A percentile compares a stretch with the other conserved stretches of the same genome.
Conservation (phyloP, 2,888 invertebrate genomes). For the Caenorhabditis uteleia region DNA sequence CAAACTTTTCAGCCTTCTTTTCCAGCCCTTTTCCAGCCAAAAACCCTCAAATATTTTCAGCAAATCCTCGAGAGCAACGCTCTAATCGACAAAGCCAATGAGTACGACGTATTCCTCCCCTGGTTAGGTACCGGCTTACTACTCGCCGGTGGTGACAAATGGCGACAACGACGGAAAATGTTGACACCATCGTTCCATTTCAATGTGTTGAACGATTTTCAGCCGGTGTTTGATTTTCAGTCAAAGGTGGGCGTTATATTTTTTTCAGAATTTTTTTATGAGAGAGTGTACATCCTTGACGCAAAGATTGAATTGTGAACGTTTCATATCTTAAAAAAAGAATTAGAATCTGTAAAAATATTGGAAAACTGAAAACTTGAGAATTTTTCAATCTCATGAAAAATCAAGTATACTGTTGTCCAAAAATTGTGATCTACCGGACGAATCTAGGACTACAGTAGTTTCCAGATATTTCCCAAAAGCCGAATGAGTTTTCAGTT, state of each 20-base stretch:
- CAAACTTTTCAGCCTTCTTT: too few species aligned
- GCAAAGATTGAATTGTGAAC: too few species aligned
- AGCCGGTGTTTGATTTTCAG: conserved; percentile 53
- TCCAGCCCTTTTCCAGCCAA: neutral
- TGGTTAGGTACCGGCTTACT: conserved; percentile 73
- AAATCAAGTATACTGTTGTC: too few species aligned
- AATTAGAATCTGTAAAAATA: conserved; percentile 1
- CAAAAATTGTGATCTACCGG: too few species aligned
- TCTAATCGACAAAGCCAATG: conserved; percentile 68
- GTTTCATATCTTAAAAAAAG: too few species aligned
- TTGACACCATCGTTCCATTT: conserved; percentile 74
- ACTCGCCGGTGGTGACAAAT: conserved; percentile 71
- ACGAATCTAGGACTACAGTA: too few species aligned
- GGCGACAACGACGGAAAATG: conserved; percentile 71
- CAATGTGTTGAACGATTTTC: conserved; percentile 72
- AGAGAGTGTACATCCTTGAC: neutral
- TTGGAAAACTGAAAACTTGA: too few species aligned
- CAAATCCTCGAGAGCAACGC: conserved; percentile 60
- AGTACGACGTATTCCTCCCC: conserved; percentile 71
- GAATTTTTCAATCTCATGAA: too few species aligned
- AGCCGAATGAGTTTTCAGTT: too few species aligned
- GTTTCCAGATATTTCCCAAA: too few species aligned
- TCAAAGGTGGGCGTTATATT: conserved; percentile 21
- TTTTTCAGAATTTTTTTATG: neutral
- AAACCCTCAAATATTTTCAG: conserved; percentile 25